Evolutionary conservation across 2,113 vertebrate species (phyloP).

Genomic region (Colius striatus): DNA sequence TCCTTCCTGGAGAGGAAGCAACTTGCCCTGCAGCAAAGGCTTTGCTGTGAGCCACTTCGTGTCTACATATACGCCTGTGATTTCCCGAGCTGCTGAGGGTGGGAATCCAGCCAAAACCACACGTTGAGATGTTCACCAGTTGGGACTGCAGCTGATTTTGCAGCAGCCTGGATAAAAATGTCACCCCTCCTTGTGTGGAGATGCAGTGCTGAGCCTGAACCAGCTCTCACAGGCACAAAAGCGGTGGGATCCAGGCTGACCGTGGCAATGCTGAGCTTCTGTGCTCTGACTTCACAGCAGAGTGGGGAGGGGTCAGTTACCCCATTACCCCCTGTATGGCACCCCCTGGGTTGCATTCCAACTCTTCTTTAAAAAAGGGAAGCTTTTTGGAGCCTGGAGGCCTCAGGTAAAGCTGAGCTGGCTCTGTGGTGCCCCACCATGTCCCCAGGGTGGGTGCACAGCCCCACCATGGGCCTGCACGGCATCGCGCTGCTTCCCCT

Average conservation of each 20-base stretch:
- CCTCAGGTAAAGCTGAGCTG: neutral
- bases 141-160: neutral
- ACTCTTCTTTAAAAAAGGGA: neutral
- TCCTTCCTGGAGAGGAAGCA: neutral
- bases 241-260: neutral
- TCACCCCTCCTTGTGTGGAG: neutral
- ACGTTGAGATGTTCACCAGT: neutral
- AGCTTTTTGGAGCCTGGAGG: neutral
- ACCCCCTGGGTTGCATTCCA: neutral
- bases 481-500: neutral
- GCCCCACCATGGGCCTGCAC: neutral
- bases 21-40: neutral
- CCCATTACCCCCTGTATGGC: neutral
- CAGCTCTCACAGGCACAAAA: neutral
- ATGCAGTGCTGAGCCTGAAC: neutral
- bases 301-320: too few species aligned
- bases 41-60: rapidly evolving
- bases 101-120: conserved; percentile 18
- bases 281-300: neutral
- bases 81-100: neutral
- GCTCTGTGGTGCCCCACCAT: rapidly evolving
- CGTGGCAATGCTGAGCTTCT: neutral
- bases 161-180: neutral
- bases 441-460: neutral
- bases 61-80: neutral